A percentile compares a stretch with the other conserved stretches of the same genome.
phyloP scores from a whole-genome alignment of 2,797 vertebrate species.

The Hozukius guyotensis region DNA sequence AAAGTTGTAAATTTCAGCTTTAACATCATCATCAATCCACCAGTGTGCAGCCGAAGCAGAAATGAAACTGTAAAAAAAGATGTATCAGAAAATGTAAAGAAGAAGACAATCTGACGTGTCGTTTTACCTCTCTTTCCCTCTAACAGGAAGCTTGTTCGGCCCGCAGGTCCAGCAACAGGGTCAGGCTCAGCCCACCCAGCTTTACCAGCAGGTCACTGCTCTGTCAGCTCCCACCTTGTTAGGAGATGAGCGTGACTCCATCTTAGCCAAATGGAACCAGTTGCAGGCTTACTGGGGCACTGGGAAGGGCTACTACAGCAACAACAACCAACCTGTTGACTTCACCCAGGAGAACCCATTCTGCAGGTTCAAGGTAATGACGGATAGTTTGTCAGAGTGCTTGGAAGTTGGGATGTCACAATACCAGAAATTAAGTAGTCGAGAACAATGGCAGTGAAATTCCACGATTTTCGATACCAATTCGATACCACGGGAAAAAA shows the following conservation, averaged over 20 bases:
- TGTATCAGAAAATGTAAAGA: neutral
- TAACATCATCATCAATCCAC: neutral
- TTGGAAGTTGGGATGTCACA: neutral
- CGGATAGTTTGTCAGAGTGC: neutral
- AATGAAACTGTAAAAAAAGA: neutral
- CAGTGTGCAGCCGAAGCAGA: neutral
- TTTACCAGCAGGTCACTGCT: conserved; percentile 95
- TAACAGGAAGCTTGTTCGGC: conserved; percentile 87
- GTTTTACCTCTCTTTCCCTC: neutral
- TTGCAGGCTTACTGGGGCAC: conserved; percentile 99
- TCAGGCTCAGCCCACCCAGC: conserved; percentile 89
- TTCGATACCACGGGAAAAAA: too few species aligned
- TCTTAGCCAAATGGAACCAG: conserved; percentile 98
- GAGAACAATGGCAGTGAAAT: too few species aligned
- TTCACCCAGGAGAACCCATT: conserved; percentile 97
- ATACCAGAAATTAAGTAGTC: too few species aligned
- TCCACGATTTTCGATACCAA: too few species aligned
- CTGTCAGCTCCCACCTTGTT: conserved; percentile 94
- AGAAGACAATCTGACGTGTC: neutral
- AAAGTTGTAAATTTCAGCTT: neutral
- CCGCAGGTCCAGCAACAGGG: conserved; percentile 85
- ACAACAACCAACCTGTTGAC: conserved; percentile 91
- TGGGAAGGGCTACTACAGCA: conserved; percentile 95
- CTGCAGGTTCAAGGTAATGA: conserved; percentile 95
- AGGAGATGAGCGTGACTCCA: conserved; percentile 95